phyloP scores from a whole-genome alignment of 2,888 invertebrate species.

The Trichacis sp. region DNA sequence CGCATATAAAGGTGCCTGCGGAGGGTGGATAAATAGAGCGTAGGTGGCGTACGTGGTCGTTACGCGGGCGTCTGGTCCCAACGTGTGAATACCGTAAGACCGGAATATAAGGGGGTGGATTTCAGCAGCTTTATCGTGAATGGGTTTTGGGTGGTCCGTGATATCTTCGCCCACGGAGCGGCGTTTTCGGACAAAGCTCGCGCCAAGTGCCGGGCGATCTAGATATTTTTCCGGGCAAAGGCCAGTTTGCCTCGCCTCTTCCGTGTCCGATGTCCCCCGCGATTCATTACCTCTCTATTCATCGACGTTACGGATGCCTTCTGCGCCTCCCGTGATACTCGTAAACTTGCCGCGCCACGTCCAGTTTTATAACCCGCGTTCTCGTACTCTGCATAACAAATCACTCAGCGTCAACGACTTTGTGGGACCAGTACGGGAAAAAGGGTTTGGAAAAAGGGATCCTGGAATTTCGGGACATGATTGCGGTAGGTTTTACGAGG shows the following conservation, averaged over 20 bases:
- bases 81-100: slow-evolving; percentile 50
- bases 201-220: slow-evolving; percentile 40
- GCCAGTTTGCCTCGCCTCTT: slow-evolving; percentile 65
- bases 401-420: slow-evolving; percentile 12
- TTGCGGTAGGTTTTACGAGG: no score
- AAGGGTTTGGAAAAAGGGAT: no score
- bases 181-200: slow-evolving; percentile 34
- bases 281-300: slow-evolving; percentile 69
- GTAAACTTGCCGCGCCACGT: slow-evolving; percentile 33
- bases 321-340: slow-evolving; percentile 46
- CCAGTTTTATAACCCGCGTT: slow-evolving; percentile 31
- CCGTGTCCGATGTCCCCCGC: slow-evolving; percentile 67
- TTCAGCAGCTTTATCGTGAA: slow-evolving; percentile 50
- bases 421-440: no score
- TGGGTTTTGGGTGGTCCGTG: slow-evolving; percentile 41
- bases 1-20: slow-evolving; percentile 30
- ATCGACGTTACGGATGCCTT: slow-evolving; percentile 60
- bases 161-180: slow-evolving; percentile 36
- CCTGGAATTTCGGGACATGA: no score
- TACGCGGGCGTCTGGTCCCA: slow-evolving; percentile 42
- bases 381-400: slow-evolving; percentile 27
- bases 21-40: slow-evolving; percentile 46
- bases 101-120: slow-evolving; percentile 50
- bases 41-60: slow-evolving; percentile 41
- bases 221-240: slow-evolving; percentile 61